Percentiles rank a stretch among this genome's conserved stretches.
Conservation (phyloP, 2,888 invertebrate genomes). For the Calephelis perditalis region DNA sequence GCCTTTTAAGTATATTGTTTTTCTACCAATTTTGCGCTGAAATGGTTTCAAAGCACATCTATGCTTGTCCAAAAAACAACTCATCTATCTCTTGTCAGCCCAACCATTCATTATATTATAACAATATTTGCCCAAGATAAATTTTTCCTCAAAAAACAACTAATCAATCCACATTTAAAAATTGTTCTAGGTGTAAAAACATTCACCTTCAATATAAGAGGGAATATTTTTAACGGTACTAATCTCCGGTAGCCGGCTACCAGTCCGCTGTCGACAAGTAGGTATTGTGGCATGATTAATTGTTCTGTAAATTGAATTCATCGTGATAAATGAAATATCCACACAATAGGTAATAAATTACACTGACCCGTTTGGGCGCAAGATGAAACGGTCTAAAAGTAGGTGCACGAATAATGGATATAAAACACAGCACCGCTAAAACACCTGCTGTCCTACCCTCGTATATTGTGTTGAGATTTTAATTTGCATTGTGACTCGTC, state of each 20-base stretch:
- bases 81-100: too few species aligned
- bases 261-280: conserved; percentile 69
- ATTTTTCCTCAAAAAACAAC: too few species aligned
- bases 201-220: conserved; percentile 15
- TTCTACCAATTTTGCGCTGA: too few species aligned
- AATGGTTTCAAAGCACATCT: too few species aligned
- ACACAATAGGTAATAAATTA: conserved; percentile 78
- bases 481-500: conserved; percentile 12
- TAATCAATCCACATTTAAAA: too few species aligned
- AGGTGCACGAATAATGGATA: conserved; percentile 29
- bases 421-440: conserved; percentile 11
- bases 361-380: conserved; percentile 70
- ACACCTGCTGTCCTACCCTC: conserved; percentile 13
- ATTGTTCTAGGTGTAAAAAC: conserved; percentile 9
- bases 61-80: too few species aligned
- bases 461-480: conserved; percentile 13
- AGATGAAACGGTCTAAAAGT: conserved; percentile 71
- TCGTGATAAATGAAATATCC: conserved; percentile 78
- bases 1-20: too few species aligned
- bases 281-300: conserved; percentile 77
- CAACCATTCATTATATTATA: too few species aligned
- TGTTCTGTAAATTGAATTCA: conserved; percentile 77
- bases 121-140: too few species aligned
- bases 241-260: conserved; percentile 42
- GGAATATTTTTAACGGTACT: conserved; percentile 24